Evolutionary conservation across 2,888 invertebrate species (phyloP), one percentile per base, ranked within the genome.

Genomic region (Emmelina monodactyla): DNA sequence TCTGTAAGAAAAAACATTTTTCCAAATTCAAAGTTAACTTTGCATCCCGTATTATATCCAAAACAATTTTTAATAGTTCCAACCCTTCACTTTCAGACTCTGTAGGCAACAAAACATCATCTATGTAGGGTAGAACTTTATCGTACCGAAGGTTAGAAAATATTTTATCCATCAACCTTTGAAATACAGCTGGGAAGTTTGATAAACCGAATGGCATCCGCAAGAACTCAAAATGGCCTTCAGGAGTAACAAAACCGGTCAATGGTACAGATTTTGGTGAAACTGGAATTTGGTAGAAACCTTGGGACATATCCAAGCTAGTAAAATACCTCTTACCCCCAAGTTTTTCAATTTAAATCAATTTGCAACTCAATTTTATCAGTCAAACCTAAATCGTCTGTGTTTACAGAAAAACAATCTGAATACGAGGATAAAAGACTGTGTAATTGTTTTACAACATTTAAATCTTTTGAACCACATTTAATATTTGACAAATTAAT

Each of bases 1-100:
- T 33, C 42, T 50, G 33, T 10, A 52, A 39, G 28, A 50, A 59
- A 15, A 42, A 39, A 39, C 46, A 50, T 16, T 50, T 50, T 6
- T 14, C 37, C 33, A 50, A 37, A 35, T 52, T 52, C 29, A 50
- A 29, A 38, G 43, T 51, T 19, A 49, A 22, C 28, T 43, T 40
- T 30, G 31, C 40, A 0, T 11, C 10, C 13, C 25, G 9, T 2
- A 45, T 34, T 14, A 35, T 38, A 10, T 31, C 1, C 2, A 44
- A 16, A 0, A 42, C 39, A 3, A 9, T 22, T 25, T 45, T 32
- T 15, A 44, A 31, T 2, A 41, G 9, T 1, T 32, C 15, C 28
- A 47, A 14, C 2, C 45, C 40, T 46, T 7, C 7, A 28, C 31
- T 0, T 2, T 42, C 32, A 32, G 39, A 33, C n/a, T 10, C 3